Evolutionary conservation across 1,140 invertebrate species (phyloP).

Genomic region (Pseudomyrmex concolor): DNA sequence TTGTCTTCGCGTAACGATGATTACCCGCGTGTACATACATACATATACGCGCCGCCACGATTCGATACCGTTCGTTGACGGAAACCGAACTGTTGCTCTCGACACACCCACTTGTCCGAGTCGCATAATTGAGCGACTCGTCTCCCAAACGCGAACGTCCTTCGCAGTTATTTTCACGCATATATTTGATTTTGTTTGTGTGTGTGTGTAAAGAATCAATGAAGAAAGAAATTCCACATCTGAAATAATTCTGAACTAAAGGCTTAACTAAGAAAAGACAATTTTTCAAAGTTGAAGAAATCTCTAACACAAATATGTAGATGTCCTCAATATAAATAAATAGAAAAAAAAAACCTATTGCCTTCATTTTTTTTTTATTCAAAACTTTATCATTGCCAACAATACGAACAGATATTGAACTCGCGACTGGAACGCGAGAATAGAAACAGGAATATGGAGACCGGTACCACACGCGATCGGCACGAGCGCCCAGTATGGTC

Average conservation of each 20-base stretch:
- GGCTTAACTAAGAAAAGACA: no score
- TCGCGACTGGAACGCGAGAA: slow-evolving; percentile 34
- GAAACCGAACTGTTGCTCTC: slow-evolving; percentile 43
- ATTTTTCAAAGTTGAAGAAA: no score
- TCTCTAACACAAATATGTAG: no score
- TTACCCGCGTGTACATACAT: slow-evolving; percentile 49
- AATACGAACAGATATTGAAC: slow-evolving; percentile 1
- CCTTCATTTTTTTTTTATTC: background rate
- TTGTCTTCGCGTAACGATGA: slow-evolving; percentile 56
- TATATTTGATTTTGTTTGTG: no score
- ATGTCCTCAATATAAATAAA: no score
- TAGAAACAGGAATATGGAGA: slow-evolving; percentile 66
- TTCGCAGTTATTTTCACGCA: background rate
- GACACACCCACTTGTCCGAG: slow-evolving; percentile 40
- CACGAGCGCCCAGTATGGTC: slow-evolving; percentile 33
- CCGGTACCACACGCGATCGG: background rate
- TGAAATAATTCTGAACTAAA: background rate
- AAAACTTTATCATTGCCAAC: background rate
- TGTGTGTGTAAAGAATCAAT: no score
- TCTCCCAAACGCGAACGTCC: background rate
- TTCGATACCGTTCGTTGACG: slow-evolving; percentile 49
- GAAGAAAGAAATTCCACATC: background rate
- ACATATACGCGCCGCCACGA: background rate
- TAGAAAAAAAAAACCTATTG: no score
- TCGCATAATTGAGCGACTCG: slow-evolving; percentile 29